A percentile compares a stretch with the other conserved stretches of the same genome.
phyloP scores from a whole-genome alignment of 2,797 vertebrate genomes.

The Microctenopoma lineatum region DNA sequence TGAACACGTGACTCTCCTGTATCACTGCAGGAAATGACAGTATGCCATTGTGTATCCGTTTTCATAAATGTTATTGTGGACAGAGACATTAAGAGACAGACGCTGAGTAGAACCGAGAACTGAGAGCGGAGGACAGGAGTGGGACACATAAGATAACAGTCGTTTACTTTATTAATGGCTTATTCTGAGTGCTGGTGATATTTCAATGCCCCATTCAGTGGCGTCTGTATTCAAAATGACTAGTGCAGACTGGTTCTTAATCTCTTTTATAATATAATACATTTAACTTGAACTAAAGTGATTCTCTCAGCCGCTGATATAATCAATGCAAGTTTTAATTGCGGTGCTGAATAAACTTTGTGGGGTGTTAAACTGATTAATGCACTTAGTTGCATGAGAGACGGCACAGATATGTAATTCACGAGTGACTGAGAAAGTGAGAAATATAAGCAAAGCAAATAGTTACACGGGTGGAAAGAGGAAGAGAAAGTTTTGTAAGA shows the following conservation, averaged over 20 bases:
- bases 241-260: neutral
- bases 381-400: neutral
- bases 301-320: slow-evolving; percentile 15
- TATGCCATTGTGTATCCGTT: neutral
- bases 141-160: slow-evolving; percentile 27
- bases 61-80: slow-evolving; percentile 5
- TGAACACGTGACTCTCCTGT: neutral
- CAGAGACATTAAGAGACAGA: neutral
- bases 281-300: neutral
- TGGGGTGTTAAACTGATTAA: slow-evolving; percentile 4
- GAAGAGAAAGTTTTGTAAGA: neutral
- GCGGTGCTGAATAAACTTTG: slow-evolving; percentile 11
- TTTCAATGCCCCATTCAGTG: slow-evolving; percentile 23
- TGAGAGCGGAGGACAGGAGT: neutral
- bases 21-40: neutral
- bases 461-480: neutral
- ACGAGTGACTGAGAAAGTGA: neutral
- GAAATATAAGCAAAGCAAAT: neutral
- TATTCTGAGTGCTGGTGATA: slow-evolving; percentile 31
- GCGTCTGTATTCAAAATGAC: slow-evolving; percentile 22
- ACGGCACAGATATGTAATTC: neutral
- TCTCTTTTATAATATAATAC: neutral
- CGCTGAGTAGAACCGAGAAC: neutral
- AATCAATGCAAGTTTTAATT: slow-evolving; percentile 26
- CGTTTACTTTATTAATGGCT: slow-evolving; percentile 45